Percentiles rank a stretch among this genome's conserved stretches.
These are phyloP conservation scores for Actinostola sp. DNA, from an alignment of 92 coral and sea anemone species.

Conservation along the genomic window DNA sequence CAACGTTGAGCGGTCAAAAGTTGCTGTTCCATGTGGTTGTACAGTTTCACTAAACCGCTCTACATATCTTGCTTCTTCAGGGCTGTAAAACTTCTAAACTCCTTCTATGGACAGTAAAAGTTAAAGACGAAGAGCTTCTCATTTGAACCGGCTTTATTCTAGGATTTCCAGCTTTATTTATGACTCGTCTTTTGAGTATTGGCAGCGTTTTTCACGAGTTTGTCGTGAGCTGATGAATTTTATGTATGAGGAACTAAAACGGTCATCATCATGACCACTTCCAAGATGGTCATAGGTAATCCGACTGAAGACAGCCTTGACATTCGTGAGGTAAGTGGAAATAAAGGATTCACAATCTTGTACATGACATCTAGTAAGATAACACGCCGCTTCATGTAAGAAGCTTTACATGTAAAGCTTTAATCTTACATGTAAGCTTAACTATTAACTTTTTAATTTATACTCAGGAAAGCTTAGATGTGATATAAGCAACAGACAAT, in stretches of 20 bases:
- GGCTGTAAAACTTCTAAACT: neutral
- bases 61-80: neutral
- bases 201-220: neutral
- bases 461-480: no score
- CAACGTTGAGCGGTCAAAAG: slow-evolving; percentile 34
- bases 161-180: neutral
- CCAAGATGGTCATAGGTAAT: slow-evolving; percentile 32
- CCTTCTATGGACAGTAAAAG: slow-evolving; percentile 9
- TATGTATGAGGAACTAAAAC: slow-evolving; percentile 9
- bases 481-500: no score
- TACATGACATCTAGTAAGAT: neutral
- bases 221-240: slow-evolving; percentile 29
- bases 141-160: neutral
- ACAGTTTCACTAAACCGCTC: slow-evolving; percentile 13
- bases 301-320: slow-evolving; percentile 12
- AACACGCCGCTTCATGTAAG: neutral
- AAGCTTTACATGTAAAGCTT: no score
- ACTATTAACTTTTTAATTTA: no score
- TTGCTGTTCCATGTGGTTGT: slow-evolving; percentile 32
- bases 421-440: no score
- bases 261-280: slow-evolving; percentile 34
- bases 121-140: neutral
- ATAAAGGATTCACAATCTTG: neutral
- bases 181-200: neutral
- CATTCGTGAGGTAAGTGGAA: slow-evolving; percentile 33